Conservation (phyloP, 2,113 vertebrate species). For the Odocoileus virginianus region DNA sequence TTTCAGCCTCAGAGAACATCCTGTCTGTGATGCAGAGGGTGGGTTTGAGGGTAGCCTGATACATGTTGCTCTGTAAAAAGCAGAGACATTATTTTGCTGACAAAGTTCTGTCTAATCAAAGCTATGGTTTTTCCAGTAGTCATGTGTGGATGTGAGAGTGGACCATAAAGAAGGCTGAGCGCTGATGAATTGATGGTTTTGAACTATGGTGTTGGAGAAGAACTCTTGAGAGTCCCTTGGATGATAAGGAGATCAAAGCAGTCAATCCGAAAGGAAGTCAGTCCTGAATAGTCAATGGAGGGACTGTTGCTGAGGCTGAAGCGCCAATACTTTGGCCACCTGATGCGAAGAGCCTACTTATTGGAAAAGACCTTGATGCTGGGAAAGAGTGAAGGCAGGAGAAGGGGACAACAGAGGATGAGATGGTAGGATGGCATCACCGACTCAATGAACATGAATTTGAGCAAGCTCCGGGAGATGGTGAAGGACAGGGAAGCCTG, state of each 20-base stretch:
- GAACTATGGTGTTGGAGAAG: background rate
- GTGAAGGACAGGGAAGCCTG: background rate
- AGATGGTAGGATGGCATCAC: background rate
- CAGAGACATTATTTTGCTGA: background rate
- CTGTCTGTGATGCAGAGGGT: background rate
- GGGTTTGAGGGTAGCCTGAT: background rate
- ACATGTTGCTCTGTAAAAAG: background rate
- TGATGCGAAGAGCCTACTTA: background rate
- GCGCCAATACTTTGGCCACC: background rate
- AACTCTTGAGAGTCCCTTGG: background rate
- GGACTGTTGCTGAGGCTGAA: background rate
- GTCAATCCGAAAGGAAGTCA: background rate
- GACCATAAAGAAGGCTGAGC: background rate
- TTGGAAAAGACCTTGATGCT: background rate
- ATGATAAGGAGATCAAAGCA: accelerated
- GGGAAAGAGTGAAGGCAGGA: background rate
- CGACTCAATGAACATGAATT: background rate
- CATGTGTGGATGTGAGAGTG: background rate
- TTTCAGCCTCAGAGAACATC: background rate
- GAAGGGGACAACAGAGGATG: background rate
- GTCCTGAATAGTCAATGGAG: background rate
- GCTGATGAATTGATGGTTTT: background rate
- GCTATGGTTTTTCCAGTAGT: background rate
- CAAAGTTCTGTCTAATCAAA: background rate
- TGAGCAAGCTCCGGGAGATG: background rate